Conservation (phyloP, 2,113 vertebrate genomes). For the Acrocephalus kingi region DNA sequence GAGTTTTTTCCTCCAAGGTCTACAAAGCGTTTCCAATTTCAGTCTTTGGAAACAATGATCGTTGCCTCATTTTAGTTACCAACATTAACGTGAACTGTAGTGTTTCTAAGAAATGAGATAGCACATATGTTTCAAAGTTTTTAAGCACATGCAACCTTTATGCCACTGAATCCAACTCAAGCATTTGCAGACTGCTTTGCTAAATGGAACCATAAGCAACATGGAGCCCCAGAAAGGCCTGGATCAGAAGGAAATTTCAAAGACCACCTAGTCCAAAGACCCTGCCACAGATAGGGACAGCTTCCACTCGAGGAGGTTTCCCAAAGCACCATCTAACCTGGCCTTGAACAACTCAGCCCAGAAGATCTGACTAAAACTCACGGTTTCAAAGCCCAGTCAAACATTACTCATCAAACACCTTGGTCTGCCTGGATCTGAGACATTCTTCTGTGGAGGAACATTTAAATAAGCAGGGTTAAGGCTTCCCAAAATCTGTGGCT, state of each 20-base stretch:
- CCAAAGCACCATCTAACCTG: not conserved
- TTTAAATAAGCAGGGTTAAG: not conserved
- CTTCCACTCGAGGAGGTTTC: not conserved
- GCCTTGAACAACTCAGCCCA: not conserved
- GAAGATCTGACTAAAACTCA: not conserved
- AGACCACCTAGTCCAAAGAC: not conserved
- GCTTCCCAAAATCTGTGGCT: not conserved
- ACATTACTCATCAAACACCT: not conserved
- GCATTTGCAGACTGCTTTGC: not conserved
- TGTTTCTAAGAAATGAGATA: not conserved
- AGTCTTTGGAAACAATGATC: not conserved
- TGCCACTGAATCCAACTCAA: not conserved
- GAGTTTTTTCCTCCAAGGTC: rapidly evolving
- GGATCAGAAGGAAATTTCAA: not conserved
- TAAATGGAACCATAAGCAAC: not conserved
- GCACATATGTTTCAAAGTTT: not conserved
- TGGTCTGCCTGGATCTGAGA: not conserved
- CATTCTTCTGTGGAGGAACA: not conserved
- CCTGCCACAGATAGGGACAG: not conserved
- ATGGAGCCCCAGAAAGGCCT: not conserved
- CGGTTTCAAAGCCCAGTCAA: not conserved
- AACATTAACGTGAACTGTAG: not conserved
- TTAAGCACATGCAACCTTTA: not conserved
- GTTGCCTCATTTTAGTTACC: not conserved
- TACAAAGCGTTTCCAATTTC: not conserved